phyloP scores from a whole-genome alignment of 2,888 invertebrate genomes.

The Anagyrus pseudococci region DNA sequence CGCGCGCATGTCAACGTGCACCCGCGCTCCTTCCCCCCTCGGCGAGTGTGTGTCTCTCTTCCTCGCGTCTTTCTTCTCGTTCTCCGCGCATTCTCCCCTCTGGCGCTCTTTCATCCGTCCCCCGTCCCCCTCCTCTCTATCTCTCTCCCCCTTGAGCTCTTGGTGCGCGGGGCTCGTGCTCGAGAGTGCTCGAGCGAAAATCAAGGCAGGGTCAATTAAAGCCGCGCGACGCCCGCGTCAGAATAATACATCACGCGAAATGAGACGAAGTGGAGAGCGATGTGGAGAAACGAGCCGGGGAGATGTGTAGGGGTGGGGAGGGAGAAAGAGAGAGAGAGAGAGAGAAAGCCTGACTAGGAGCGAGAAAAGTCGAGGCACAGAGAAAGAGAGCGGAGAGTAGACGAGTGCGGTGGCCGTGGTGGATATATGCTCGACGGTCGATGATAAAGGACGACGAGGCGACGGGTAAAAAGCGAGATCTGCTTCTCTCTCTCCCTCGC shows the following conservation, averaged over 20 bases:
- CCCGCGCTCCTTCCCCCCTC: not conserved
- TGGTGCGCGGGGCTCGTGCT: too few species aligned
- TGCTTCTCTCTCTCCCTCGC: too few species aligned
- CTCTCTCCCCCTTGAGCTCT: slow-evolving; percentile 18
- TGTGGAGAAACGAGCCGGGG: not conserved
- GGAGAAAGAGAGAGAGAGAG: not conserved
- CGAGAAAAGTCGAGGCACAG: too few species aligned
- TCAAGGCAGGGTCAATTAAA: slow-evolving; percentile 58
- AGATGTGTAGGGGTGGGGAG: not conserved
- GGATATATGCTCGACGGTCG: slow-evolving; percentile 20
- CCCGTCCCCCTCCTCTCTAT: slow-evolving; percentile 21
- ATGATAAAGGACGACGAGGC: too few species aligned
- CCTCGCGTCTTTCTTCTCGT: slow-evolving; percentile 14
- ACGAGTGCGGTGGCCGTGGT: not conserved
- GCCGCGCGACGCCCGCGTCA: slow-evolving; percentile 40
- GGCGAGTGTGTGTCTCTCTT: slow-evolving; percentile 7
- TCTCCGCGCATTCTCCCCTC: slow-evolving; percentile 4
- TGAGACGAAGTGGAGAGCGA: slow-evolving; percentile 28
- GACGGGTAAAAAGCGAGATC: too few species aligned
- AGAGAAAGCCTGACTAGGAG: too few species aligned
- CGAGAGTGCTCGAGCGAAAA: slow-evolving; percentile 53
- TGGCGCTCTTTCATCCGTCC: slow-evolving; percentile 1
- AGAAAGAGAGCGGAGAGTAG: not conserved
- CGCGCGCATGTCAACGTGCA: slow-evolving; percentile 16
- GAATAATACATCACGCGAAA: slow-evolving; percentile 40